phyloP scores from a whole-genome alignment of 2,888 invertebrate species.

The Metacarcinus magister region DNA sequence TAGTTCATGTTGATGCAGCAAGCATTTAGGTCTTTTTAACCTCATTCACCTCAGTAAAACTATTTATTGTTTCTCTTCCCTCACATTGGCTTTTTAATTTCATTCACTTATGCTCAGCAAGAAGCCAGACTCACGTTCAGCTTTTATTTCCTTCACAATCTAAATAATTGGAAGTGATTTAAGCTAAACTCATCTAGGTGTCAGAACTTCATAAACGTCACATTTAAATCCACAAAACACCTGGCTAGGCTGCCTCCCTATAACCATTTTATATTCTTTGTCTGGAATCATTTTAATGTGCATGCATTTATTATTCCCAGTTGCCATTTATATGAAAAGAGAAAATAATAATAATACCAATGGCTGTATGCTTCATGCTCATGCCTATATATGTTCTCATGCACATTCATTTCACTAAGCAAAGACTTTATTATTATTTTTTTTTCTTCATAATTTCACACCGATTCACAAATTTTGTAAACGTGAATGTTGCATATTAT shows the following conservation, averaged over 20 bases:
- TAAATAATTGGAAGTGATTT: background rate
- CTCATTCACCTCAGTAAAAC: background rate
- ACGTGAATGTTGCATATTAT: background rate
- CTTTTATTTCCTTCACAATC: background rate
- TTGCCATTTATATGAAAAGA: background rate
- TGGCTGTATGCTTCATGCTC: conserved; percentile 57
- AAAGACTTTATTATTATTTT: background rate
- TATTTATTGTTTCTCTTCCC: background rate
- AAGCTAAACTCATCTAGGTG: background rate
- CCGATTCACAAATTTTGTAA: background rate
- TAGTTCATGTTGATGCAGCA: background rate
- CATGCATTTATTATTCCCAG: conserved; percentile 5
- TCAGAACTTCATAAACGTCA: background rate
- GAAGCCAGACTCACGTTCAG: background rate
- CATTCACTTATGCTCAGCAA: background rate
- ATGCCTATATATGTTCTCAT: conserved; percentile 47
- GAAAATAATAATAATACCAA: background rate
- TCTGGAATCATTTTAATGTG: background rate
- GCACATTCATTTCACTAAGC: background rate
- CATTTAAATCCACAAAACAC: background rate
- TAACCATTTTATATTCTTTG: background rate
- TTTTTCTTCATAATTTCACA: background rate
- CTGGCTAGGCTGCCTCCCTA: background rate
- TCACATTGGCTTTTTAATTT: background rate
- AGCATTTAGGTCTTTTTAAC: too few species aligned